Evolutionary conservation across 1,140 invertebrate species (phyloP).

Genomic region (Riptortus pedestris): DNA sequence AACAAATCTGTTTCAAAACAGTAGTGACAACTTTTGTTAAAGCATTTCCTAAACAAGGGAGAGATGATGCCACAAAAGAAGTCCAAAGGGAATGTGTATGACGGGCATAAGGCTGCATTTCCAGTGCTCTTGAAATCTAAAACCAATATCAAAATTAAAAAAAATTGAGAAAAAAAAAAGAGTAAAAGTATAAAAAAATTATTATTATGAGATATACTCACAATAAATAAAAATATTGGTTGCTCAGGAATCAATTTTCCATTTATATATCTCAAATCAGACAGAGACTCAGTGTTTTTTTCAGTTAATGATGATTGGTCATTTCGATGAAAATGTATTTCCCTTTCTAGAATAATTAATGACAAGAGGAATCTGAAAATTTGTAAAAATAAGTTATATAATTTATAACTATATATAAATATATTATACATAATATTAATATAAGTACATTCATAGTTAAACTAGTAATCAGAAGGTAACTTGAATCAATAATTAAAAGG

Average conservation of each 20-base stretch:
- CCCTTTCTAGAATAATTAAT: constrained; percentile 67
- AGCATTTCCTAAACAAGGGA: constrained; percentile 61
- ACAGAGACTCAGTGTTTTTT: constrained; percentile 32
- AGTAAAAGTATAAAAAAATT: neutral
- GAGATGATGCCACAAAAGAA: constrained; percentile 61
- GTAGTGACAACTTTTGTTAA: constrained; percentile 65
- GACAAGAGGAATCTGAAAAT: constrained; percentile 51
- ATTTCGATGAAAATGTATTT: constrained; percentile 30
- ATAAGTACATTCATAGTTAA: too few relatives aligned
- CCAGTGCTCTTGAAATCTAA: constrained; percentile 27
- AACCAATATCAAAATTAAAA: neutral
- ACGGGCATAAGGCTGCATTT: constrained; percentile 44
- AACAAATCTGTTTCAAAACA: constrained; percentile 71
- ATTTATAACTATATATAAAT: too few relatives aligned
- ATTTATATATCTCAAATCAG: constrained; percentile 49
- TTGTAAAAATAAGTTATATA: too few relatives aligned
- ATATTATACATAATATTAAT: too few relatives aligned
- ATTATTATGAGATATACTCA: constrained; percentile 36
- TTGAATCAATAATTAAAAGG: too few relatives aligned
- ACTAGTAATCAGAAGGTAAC: too few relatives aligned
- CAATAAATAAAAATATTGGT: constrained; percentile 73
- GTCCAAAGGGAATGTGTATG: constrained; percentile 72
- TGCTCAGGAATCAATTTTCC: constrained; percentile 65
- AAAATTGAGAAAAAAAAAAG: neutral
- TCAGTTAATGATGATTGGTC: constrained; percentile 35